These are phyloP conservation scores for Luffia ferchaultella DNA, from an alignment of 2,888 invertebrate genomes.

Conservation along the genomic window DNA sequence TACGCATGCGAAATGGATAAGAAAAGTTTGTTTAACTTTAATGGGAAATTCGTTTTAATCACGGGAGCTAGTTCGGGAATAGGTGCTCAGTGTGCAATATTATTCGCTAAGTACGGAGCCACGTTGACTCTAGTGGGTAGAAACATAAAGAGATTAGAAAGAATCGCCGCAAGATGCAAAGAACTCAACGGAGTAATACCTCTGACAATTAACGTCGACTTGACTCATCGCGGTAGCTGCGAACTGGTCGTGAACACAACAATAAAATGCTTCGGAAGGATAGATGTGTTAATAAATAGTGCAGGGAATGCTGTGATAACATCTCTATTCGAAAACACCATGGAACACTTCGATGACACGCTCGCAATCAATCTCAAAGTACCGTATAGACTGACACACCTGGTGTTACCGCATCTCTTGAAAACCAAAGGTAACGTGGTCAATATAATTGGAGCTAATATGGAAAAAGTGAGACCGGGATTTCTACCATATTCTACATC, in stretches of 20 bases:
- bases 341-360: slow-evolving; percentile 82
- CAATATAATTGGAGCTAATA: slow-evolving; percentile 87
- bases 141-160: slow-evolving; percentile 66
- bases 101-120: slow-evolving; percentile 65
- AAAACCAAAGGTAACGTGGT: slow-evolving; percentile 82
- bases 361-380: slow-evolving; percentile 84
- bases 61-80: slow-evolving; percentile 73
- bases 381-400: slow-evolving; percentile 75
- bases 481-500: slow-evolving; percentile 26
- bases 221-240: slow-evolving; percentile 70
- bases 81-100: slow-evolving; percentile 65
- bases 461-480: slow-evolving; percentile 45
- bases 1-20: not conserved
- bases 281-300: slow-evolving; percentile 82
- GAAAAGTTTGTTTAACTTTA: slow-evolving; percentile 32
- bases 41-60: slow-evolving; percentile 51
- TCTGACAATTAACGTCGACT: slow-evolving; percentile 60
- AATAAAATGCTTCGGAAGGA: slow-evolving; percentile 67
- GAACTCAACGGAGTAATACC: slow-evolving; percentile 26
- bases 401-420: slow-evolving; percentile 80
- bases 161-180: slow-evolving; percentile 56
- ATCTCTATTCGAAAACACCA: slow-evolving; percentile 79
- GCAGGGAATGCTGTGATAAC: slow-evolving; percentile 75
- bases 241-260: slow-evolving; percentile 71
- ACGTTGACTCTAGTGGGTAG: slow-evolving; percentile 67